A percentile compares a stretch with the other conserved stretches of the same genome.
These are phyloP conservation scores for Mellilla xanthometata DNA, from an alignment of 2,888 invertebrate genomes.

Conservation along the genomic window DNA sequence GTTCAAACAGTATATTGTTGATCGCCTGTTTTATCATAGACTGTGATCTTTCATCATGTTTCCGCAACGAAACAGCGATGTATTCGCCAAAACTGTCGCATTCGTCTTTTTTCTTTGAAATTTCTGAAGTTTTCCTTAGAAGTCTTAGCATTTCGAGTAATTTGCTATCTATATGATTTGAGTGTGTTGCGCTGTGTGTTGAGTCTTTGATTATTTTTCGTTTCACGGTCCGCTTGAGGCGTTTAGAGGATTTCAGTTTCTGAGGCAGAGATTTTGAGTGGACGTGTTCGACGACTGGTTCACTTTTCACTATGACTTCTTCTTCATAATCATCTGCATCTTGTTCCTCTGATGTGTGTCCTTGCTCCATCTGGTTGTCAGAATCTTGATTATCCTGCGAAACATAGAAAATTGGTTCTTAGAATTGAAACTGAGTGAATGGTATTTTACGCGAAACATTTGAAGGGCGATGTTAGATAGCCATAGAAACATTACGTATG, in stretches of 20 bases:
- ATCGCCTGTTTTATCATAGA: slow-evolving; percentile 76
- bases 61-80: slow-evolving; percentile 67
- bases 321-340: slow-evolving; percentile 32
- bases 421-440: too few relatives aligned
- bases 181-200: neutral
- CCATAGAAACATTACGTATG: too few relatives aligned
- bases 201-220: slow-evolving; percentile 21
- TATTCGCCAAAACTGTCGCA: slow-evolving; percentile 75
- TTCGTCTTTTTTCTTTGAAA: slow-evolving; percentile 63
- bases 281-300: slow-evolving; percentile 36
- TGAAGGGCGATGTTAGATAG: too few relatives aligned
- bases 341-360: slow-evolving; percentile 15
- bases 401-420: too few relatives aligned
- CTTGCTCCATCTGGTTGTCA: slow-evolving; percentile 9
- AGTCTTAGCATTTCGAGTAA: slow-evolving; percentile 49
- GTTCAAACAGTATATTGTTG: slow-evolving; percentile 72
- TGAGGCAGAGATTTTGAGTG: slow-evolving; percentile 2
- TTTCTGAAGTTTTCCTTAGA: slow-evolving; percentile 43
- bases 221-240: slow-evolving; percentile 17
- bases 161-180: slow-evolving; percentile 39
- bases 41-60: slow-evolving; percentile 68
- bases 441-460: too few relatives aligned
- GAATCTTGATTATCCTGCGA: too few relatives aligned
- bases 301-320: slow-evolving; percentile 47
- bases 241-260: slow-evolving; percentile 14